These are phyloP conservation scores for Pelusios castaneus DNA, from an alignment of 2,113 vertebrate genomes.

Conservation along the genomic window DNA sequence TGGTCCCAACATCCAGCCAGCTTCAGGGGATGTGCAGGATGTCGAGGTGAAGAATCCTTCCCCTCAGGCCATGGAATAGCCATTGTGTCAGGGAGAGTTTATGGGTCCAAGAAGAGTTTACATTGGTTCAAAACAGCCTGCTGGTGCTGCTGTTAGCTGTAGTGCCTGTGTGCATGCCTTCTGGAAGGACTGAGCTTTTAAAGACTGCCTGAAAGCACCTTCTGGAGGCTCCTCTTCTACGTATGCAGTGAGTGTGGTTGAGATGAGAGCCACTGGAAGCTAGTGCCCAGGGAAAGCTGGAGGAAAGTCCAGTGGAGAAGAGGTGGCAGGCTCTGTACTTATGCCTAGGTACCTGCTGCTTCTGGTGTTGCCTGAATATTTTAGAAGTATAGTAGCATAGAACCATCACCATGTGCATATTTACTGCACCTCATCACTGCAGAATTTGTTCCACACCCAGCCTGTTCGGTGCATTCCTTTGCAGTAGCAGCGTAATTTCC, in stretches of 20 bases:
- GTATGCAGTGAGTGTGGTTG: not conserved
- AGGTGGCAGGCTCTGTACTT: not conserved
- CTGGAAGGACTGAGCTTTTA: not conserved
- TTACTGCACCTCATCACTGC: fast-evolving
- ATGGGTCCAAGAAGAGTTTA: not conserved
- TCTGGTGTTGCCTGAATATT: not conserved
- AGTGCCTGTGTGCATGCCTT: not conserved
- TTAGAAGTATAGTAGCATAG: not conserved
- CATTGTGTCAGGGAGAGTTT: not conserved
- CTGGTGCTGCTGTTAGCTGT: not conserved
- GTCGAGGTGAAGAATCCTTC: not conserved
- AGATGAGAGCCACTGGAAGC: not conserved
- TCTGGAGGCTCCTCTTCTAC: not conserved
- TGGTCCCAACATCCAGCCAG: not conserved
- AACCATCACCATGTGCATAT: not conserved
- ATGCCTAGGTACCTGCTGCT: slow-evolving; percentile 9
- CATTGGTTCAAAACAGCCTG: not conserved
- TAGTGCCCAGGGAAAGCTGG: not conserved
- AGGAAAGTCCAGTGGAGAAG: not conserved
- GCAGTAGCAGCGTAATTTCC: not conserved
- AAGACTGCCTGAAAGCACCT: not conserved
- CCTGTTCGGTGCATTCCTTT: not conserved
- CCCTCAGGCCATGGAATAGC: not conserved
- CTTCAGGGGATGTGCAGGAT: fast-evolving
- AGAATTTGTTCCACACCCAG: not conserved